Evolutionary conservation across 2,888 invertebrate species (phyloP).

Genomic region (Heliconius charithonia): DNA sequence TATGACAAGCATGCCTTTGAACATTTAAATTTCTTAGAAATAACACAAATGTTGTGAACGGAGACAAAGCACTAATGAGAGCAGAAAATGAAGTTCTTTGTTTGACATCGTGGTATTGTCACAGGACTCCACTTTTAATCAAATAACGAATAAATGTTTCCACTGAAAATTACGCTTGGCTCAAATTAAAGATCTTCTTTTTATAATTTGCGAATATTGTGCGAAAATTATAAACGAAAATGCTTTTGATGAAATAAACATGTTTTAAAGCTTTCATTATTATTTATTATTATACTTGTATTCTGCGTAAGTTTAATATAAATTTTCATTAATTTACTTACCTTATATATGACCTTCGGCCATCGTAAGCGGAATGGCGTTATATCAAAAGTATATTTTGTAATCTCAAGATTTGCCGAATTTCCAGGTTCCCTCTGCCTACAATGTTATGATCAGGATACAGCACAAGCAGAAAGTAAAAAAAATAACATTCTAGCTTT

Average conservation of each 20-base stretch:
- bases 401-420: no score
- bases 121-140: constrained; percentile 32
- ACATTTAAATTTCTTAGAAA: constrained; percentile 17
- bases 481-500: no score
- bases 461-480: no score
- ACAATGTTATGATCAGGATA: no score
- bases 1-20: constrained; percentile 10
- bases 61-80: constrained; percentile 34
- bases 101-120: constrained; percentile 25
- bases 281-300: not conserved
- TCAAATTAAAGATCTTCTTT: constrained; percentile 14
- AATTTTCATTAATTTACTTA: not conserved
- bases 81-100: constrained; percentile 33
- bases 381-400: no score
- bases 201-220: constrained; percentile 11
- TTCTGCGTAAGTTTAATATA: not conserved
- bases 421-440: no score
- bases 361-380: no score
- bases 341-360: no score
- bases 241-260: not conserved
- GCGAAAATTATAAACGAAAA: not conserved
- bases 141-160: constrained; percentile 24
- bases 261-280: not conserved
- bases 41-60: constrained; percentile 12
- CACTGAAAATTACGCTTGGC: constrained; percentile 8